A percentile compares a stretch with the other conserved stretches of the same genome.
Evolutionary conservation across 2,888 invertebrate genomes (phyloP).

Genomic region (Rosalia funebris): DNA sequence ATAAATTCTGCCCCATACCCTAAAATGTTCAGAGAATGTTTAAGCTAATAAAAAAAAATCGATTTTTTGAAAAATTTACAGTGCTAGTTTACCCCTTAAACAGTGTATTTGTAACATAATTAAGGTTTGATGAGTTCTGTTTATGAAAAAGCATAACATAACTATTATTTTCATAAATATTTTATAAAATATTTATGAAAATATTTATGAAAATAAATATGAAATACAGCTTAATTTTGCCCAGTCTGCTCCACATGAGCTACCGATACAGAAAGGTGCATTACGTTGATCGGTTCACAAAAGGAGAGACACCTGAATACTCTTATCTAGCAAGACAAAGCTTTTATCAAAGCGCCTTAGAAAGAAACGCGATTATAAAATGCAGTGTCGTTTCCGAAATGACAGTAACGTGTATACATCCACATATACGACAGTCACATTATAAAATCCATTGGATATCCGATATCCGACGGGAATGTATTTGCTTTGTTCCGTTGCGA

Average conservation of each 20-base stretch:
- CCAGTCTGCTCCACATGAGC: neutral
- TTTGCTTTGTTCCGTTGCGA: conserved; percentile 16
- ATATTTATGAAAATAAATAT: too few relatives aligned
- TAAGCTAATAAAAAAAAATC: too few relatives aligned
- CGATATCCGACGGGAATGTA: conserved; percentile 23
- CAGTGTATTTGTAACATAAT: too few relatives aligned
- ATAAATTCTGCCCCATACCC: too few relatives aligned
- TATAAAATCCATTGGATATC: conserved; percentile 27
- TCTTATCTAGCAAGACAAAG: conserved; percentile 41
- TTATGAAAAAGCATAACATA: too few relatives aligned
- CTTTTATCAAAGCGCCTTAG: conserved; percentile 31
- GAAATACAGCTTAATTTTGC: too few relatives aligned
- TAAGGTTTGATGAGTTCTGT: too few relatives aligned
- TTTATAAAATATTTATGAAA: too few relatives aligned
- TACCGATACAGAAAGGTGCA: conserved; percentile 8
- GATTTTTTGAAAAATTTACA: too few relatives aligned
- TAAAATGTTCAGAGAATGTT: too few relatives aligned
- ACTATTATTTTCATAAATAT: too few relatives aligned
- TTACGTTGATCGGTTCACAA: conserved; percentile 33
- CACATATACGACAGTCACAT: conserved; percentile 21
- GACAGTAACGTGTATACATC: neutral
- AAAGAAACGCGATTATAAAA: conserved; percentile 35
- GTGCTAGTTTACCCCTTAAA: too few relatives aligned
- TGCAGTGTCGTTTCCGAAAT: conserved; percentile 16
- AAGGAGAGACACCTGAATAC: conserved; percentile 39